Percentiles rank a stretch among this genome's conserved stretches.
Conservation (phyloP, 2,113 vertebrate species). For the Urocitellus parryii region DNA sequence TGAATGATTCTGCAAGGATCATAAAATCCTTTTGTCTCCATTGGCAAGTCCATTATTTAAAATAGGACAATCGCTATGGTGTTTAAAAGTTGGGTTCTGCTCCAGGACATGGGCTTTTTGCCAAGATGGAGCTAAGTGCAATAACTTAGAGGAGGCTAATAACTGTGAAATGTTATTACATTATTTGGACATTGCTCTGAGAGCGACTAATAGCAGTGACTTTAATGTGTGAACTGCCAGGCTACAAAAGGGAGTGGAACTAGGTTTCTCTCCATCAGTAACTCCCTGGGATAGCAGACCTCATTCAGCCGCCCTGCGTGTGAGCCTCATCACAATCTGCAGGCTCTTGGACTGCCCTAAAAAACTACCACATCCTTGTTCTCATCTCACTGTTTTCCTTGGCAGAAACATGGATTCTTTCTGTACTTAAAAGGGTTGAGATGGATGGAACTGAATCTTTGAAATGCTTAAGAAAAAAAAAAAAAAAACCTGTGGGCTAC, state of each 20-base stretch:
- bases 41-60: slow-evolving; percentile 72
- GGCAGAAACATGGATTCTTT: slow-evolving; percentile 14
- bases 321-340: not conserved
- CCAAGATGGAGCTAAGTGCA: slow-evolving; percentile 58
- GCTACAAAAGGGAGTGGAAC: not conserved
- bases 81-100: slow-evolving; percentile 73
- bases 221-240: slow-evolving; percentile 48
- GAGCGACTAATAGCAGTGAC: slow-evolving; percentile 53
- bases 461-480: slow-evolving; percentile 23
- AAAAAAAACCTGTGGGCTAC: not conserved
- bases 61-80: slow-evolving; percentile 42
- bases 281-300: not conserved
- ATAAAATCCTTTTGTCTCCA: slow-evolving; percentile 70
- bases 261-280: not conserved
- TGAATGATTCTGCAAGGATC: slow-evolving; percentile 66
- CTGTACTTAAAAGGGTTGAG: not conserved
- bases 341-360: not conserved
- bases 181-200: slow-evolving; percentile 68
- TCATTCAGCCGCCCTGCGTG: not conserved
- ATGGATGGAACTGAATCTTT: not conserved
- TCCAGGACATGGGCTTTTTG: slow-evolving; percentile 50
- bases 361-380: not conserved
- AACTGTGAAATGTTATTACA: slow-evolving; percentile 72
- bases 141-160: slow-evolving; percentile 73
- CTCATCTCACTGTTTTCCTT: not conserved